Conservation (phyloP, 2,113 vertebrate genomes). For the Macrotis lagotis region DNA sequence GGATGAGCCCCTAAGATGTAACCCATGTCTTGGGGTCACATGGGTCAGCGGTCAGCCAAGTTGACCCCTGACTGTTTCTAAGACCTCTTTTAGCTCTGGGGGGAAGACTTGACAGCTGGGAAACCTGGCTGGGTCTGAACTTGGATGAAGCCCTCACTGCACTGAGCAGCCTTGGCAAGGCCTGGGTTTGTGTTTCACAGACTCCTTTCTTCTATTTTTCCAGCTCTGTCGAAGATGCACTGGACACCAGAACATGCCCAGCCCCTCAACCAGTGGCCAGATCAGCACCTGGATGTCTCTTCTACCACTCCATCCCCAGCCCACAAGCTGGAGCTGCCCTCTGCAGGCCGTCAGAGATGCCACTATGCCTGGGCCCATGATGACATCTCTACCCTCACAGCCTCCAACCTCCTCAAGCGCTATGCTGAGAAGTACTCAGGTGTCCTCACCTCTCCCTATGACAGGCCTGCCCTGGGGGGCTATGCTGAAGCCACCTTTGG, state of each 20-base stretch:
- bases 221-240: conserved; percentile 96
- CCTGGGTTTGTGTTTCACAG: background rate
- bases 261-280: conserved; percentile 98
- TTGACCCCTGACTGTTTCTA: background rate
- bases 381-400: conserved; percentile 96
- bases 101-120: background rate
- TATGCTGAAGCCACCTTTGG: conserved; percentile 89
- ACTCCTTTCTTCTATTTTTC: conserved; percentile 4
- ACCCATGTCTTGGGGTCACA: background rate
- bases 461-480: conserved; percentile 85
- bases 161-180: background rate
- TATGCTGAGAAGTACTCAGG: conserved; percentile 98
- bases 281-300: conserved; percentile 98
- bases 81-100: background rate
- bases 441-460: conserved; percentile 92
- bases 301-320: conserved; percentile 97
- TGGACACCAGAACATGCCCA: conserved; percentile 99
- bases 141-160: background rate
- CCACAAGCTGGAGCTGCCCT: conserved; percentile 93
- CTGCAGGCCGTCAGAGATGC: conserved; percentile 88
- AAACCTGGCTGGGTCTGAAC: background rate
- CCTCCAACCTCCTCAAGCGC: conserved; percentile 97
- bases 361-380: conserved; percentile 98
- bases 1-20: background rate
- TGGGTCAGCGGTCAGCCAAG: background rate